A percentile compares a stretch with the other conserved stretches of the same genome.
Evolutionary conservation across 2,888 invertebrate genomes (phyloP).

Genomic region (Chymomyza amoena): DNA sequence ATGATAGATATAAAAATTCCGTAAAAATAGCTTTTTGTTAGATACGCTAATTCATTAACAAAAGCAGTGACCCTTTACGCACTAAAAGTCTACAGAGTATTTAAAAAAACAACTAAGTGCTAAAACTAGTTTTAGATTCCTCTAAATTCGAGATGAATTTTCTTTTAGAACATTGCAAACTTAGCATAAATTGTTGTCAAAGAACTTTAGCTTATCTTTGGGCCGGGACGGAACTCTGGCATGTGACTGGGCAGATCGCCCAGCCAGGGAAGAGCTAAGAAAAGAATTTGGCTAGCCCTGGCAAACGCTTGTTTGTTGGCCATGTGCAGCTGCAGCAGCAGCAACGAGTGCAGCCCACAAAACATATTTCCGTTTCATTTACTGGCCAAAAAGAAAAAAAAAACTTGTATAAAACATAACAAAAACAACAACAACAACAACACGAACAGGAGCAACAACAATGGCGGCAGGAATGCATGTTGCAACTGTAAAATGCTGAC

Average conservation of each 20-base stretch:
- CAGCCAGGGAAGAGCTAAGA: neutral
- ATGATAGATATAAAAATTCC: no score
- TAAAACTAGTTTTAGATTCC: neutral
- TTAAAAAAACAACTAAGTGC: neutral
- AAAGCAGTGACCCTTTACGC: no score
- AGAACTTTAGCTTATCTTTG: neutral
- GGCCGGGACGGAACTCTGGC: no score
- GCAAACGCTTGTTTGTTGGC: slow-evolving; percentile 21
- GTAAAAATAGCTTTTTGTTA: no score
- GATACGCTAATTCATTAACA: no score
- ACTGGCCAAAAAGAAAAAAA: slow-evolving; percentile 52
- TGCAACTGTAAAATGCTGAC: slow-evolving; percentile 24
- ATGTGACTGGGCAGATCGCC: neutral
- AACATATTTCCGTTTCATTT: slow-evolving; percentile 72
- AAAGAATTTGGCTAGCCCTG: neutral
- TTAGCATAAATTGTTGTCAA: neutral
- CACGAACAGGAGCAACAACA: slow-evolving; percentile 33
- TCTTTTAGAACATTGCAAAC: neutral
- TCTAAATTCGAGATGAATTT: neutral
- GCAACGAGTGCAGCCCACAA: slow-evolving; percentile 47
- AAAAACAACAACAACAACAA: slow-evolving; percentile 32
- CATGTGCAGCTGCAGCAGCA: slow-evolving; percentile 55
- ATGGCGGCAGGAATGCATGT: slow-evolving; percentile 6
- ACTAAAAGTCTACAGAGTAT: neutral
- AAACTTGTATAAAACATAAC: slow-evolving; percentile 1